A percentile compares a stretch with the other conserved stretches of the same genome.
These are phyloP conservation scores for Hippocampus abdominalis DNA, from an alignment of 2,113 vertebrate species.

Conservation along the genomic window DNA sequence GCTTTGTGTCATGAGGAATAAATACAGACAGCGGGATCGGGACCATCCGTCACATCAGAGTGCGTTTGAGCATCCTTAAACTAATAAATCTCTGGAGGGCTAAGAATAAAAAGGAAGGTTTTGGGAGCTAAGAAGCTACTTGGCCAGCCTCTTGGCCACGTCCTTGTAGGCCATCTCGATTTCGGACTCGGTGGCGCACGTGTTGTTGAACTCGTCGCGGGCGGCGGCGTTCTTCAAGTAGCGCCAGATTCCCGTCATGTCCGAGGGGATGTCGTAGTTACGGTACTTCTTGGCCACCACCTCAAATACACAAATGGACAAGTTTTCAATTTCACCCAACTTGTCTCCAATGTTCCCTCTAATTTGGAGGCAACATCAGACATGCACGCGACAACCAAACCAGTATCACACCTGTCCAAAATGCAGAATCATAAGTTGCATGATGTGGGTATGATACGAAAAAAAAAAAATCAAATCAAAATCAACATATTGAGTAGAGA, in stretches of 20 bases:
- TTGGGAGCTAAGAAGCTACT: conserved; percentile 51
- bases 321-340: no score
- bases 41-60: conserved; percentile 3
- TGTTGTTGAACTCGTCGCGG: conserved; percentile 94
- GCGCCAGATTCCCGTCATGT: conserved; percentile 87
- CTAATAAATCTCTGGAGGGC: conserved; percentile 5
- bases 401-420: no score
- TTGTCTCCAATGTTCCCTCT: no score
- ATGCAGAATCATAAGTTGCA: no score
- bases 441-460: no score
- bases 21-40: conserved; percentile 38
- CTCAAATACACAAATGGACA: conserved; percentile 61
- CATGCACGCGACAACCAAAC: no score
- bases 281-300: conserved; percentile 94
- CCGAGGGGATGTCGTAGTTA: conserved; percentile 85
- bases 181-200: conserved; percentile 87
- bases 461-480: no score
- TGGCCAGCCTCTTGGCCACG: conserved; percentile 85
- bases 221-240: conserved; percentile 87
- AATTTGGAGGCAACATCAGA: no score
- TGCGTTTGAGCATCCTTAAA: background rate
- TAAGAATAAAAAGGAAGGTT: background rate
- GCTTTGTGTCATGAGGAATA: conserved; percentile 57
- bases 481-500: no score
- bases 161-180: conserved; percentile 91